phyloP scores from a whole-genome alignment of 2,888 invertebrate species.

The Lithosia quadra region DNA sequence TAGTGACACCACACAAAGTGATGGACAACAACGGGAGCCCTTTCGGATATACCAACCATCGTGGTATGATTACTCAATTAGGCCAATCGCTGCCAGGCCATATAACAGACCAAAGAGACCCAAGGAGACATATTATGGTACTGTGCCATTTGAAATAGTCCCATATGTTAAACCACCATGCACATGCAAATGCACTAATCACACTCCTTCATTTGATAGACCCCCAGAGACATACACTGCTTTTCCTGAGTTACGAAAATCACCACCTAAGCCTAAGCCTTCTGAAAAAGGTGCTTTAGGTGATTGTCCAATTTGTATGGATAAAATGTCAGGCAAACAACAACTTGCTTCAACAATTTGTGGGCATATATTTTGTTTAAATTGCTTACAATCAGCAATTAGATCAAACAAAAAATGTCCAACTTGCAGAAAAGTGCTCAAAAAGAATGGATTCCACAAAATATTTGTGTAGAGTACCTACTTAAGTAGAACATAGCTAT shows the following conservation, averaged over 20 bases:
- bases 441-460: slow-evolving; percentile 58
- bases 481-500: no score
- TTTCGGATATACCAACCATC: no score
- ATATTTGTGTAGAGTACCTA: slow-evolving; percentile 57
- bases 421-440: slow-evolving; percentile 63
- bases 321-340: slow-evolving; percentile 50
- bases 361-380: slow-evolving; percentile 71
- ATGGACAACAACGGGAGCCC: no score
- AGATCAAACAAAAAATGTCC: slow-evolving; percentile 63
- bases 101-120: no score
- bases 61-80: no score
- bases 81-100: no score
- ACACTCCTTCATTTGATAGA: no score
- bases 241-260: neutral
- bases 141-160: no score
- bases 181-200: no score
- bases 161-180: no score
- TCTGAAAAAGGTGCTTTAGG: slow-evolving; percentile 43
- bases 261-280: neutral
- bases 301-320: slow-evolving; percentile 72
- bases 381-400: slow-evolving; percentile 60
- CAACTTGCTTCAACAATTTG: slow-evolving; percentile 66
- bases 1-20: neutral
- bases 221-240: neutral
- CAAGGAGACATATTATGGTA: no score